Conservation (phyloP, 1,140 invertebrate species). For the Procambarus virginalis region DNA sequence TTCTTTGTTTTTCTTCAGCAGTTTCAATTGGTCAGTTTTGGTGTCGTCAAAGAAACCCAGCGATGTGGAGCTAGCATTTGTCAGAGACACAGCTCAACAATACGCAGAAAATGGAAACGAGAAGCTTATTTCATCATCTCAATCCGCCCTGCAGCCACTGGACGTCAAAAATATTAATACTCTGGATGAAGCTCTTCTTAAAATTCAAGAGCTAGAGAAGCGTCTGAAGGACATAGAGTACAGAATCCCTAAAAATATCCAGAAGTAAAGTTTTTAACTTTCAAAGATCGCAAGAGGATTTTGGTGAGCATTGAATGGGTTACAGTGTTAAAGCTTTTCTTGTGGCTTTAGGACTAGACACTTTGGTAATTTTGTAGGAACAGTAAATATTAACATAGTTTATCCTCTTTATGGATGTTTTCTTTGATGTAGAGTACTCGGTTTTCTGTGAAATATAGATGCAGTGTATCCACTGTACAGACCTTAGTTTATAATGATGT, state of each 20-base stretch:
- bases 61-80: constrained; percentile 39
- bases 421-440: too few relatives aligned
- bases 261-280: constrained; percentile 92
- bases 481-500: too few relatives aligned
- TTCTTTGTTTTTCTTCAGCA: constrained; percentile 7
- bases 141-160: not conserved
- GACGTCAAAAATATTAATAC: constrained; percentile 2
- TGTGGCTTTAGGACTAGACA: too few relatives aligned
- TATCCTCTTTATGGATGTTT: too few relatives aligned
- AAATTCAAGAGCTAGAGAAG: constrained; percentile 61
- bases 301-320: constrained; percentile 79
- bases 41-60: constrained; percentile 53
- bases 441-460: too few relatives aligned
- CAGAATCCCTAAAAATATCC: constrained; percentile 84
- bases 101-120: constrained; percentile 25
- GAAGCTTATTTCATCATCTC: not conserved
- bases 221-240: constrained; percentile 69
- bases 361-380: too few relatives aligned
- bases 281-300: constrained; percentile 92
- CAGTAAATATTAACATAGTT: too few relatives aligned
- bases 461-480: too few relatives aligned
- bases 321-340: too few relatives aligned
- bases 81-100: constrained; percentile 33
- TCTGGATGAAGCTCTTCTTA: constrained; percentile 49
- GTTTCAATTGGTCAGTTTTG: constrained; percentile 45